These are phyloP conservation scores for Heliconius cydno DNA, from an alignment of 2,888 invertebrate genomes.

Conservation along the genomic window DNA sequence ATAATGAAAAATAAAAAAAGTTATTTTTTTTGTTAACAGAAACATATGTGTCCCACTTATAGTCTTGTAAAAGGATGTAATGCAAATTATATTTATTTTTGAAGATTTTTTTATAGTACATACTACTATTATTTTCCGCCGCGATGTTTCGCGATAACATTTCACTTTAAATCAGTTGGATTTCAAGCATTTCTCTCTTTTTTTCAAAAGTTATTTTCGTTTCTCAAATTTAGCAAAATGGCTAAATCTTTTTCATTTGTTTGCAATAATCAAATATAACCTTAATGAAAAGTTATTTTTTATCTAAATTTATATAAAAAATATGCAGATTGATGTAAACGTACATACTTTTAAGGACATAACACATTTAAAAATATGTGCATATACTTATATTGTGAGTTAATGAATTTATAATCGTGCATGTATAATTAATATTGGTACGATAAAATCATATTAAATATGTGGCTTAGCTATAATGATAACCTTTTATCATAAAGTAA, in stretches of 20 bases:
- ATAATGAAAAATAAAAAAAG: slow-evolving; percentile 15
- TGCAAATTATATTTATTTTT: no score
- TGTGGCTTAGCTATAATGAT: not conserved
- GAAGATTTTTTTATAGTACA: no score
- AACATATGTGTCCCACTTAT: not conserved
- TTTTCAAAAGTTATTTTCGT: no score
- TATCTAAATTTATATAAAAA: not conserved
- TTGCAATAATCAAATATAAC: no score
- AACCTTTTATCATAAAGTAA: not conserved
- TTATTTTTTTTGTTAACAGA: not conserved
- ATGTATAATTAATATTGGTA: not conserved
- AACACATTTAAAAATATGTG: not conserved
- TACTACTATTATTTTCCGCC: no score
- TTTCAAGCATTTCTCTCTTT: no score
- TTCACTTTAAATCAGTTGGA: no score
- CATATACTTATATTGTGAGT: not conserved
- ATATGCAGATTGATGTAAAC: not conserved
- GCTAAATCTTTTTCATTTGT: no score
- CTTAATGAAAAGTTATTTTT: no score
- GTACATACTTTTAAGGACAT: not conserved
- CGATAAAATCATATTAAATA: not conserved
- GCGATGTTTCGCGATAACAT: no score
- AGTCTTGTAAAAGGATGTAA: no score
- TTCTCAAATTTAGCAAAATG: no score
- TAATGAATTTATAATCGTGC: not conserved